Evolutionary conservation across 2,888 invertebrate species (phyloP), one percentile per base, ranked within the genome.

Genomic region (Coleophora deauratella): DNA sequence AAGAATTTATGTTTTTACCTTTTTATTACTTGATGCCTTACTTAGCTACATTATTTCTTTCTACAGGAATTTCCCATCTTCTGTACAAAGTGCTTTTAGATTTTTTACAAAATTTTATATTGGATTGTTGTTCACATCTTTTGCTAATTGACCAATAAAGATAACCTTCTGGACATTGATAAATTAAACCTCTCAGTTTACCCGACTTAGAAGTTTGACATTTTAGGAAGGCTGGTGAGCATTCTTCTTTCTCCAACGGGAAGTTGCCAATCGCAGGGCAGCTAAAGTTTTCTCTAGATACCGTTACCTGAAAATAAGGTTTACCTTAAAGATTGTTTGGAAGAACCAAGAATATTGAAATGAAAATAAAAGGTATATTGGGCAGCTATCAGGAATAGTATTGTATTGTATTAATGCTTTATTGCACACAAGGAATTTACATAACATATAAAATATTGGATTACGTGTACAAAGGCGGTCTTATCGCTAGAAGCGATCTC

Each of bases 131-230:
- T 72, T 95, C 94, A 64, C 94, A 95, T 59, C 91, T 87, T 69
- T 91, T 89, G 54, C 93, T 94, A 3, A 92, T 88, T 34, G 91
- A 88, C 93, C 93, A 94, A 65, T 91, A 95, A 3, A 91, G 87
- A 55, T 89, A 93, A 34, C 91, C 90, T 55, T 89, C 81, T 0
- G 95, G 95, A 72, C 95, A 95, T 58, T 91, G 91, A 66, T 91
- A 91, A 10, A 95, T 79, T 55, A 89, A 89, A 11, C 92, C 94
- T 68, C 90, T 86, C 52, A 93, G 66, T 40, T 75, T 85, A 35
- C 80, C 86, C 1, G 77, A 62, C 48, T 80, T 78, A 9, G 60
- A 49, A 52, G 72, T 79, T 55, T 82, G 80, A 66, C 95, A 95
- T 72, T 92, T 94, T 37, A 93, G 81, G 64, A 94, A 94, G 10